Base-by-base conservation (phyloP, 2,113 vertebrate species). In the Australoheros scitulus region DNA sequence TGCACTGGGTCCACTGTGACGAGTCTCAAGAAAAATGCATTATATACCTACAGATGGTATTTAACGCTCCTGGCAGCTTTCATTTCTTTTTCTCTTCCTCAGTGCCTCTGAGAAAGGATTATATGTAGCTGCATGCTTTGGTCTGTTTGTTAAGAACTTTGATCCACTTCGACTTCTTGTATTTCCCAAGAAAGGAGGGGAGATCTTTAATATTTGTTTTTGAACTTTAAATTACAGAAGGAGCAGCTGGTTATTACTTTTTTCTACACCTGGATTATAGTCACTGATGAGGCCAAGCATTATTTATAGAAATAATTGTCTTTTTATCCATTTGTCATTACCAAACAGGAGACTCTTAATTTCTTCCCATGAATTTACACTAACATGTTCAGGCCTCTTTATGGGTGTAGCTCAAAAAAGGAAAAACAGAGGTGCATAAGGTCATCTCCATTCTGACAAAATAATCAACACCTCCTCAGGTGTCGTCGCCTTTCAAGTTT, bases 381-480 rank as follows among this genome's bases (percentile, higher is more conserved):
- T 50, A 15, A 20, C 43, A 11, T 52, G 17, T 70, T 70, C 10
- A 29, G 65, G 17, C 11, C 36, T 60, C 18, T 26, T 26, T 20
- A 11, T 20, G 36, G 32, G 13, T 13, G 50, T 15, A 34, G 18
- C 4, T 26, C 14, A 2, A 29, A 17, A 70, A 38, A 24, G 38
- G 11, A 20, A 61, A 60, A 20, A 41, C 52, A 2, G 36, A 20
- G 63, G 63, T 61, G 47, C 0, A 1, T 0, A 26, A 63, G 34
- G 80, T 74, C 65, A 6, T 43, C 56, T 63, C n/a, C 60, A 2
- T 50, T 18, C 65, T 41, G 82, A 79, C 75, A 0, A 65, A 56
- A 86, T 70, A 24, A 86, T 82, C 78, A 77, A 76, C 84, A 68
- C 58, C 79, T 88, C 60, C 5, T 15, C 58, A 32, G 81, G 64